Evolutionary conservation across 2,888 invertebrate genomes (phyloP), one percentile per base, ranked within the genome.

Genomic region (Pterostichus madidus): DNA sequence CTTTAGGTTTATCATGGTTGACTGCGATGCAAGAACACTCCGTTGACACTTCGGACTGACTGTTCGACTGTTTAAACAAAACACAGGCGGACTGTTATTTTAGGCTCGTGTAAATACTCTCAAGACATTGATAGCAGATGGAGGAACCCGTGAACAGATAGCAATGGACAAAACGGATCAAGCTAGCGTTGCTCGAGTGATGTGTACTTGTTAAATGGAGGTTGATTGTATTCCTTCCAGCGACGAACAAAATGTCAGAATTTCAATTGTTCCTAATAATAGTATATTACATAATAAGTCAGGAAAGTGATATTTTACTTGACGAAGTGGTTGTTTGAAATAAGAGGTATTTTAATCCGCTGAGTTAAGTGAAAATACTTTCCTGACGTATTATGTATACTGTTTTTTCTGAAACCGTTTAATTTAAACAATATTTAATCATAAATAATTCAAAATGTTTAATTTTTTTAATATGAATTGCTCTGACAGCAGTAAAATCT

Each of bases 11-110:
- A 56, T 56, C 56, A 56, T 17, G 56, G 56, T 17, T 8, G 8
- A 17, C 56, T 56, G 17, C 24, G 3, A 15, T 17, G 15, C 56
- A 56, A 2, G 39, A 39, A 39, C n/a, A 71, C 39, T 44, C 44
- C 68, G 68, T 71, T 71, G 44, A 71, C 68, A 71, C 68, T 71
- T 71, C 15, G 56, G 10, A 56, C 44, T 71, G 46, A 71, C 68
- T 71, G 61, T 61, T 31, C 32, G 61, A 61, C 61, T 71, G 52
- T 75, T 75, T 75, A 75, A 75, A 75, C 52, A 75, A 75, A 75
- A 75, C 52, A 75, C 75, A n/a, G 10, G 8, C 75, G 75, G 75
- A 52, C 75, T 75, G 75, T 75, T 75, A 75, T 75, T 75, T 75
- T 75, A 75, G 75, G 75, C 13, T n/a, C 17, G 15, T 32, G 75